Base-by-base conservation (phyloP, 2,888 invertebrate species). In the Sympetrum striolatum region DNA sequence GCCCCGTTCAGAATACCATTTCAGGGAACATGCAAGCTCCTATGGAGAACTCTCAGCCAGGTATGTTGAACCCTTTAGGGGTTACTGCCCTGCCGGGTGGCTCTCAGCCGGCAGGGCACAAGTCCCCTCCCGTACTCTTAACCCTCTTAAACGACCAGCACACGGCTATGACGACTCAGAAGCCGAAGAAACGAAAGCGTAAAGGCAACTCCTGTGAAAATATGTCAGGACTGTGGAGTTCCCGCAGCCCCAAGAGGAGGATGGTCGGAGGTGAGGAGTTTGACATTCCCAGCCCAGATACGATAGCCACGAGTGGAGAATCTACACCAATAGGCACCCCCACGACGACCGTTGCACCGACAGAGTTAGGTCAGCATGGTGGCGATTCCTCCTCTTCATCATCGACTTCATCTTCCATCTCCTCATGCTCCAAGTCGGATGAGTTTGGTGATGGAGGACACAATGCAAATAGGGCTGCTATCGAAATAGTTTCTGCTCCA, bases 191-290 rank as follows among this genome's bases (percentile, higher is more conserved):
- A 64, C 90, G 94, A 0, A 96, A 96, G 92, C 94, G 96, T 91
- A 96, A 96, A 94, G 94, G 95, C 53, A 80, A 80, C 48, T 86
- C 86, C n/a, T 86, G 86, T 60, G 86, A 86, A 64, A 80, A 80
- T 48, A 60, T 90, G n/a, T 58, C 91, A 0, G 95, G 95, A 90
- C 95, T 95, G 90, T 95, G 96, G 90, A 95, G 95, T 94, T 95
- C 95, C 93, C 94, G 95, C 15, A 95, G 94, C 92, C 96, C 96
- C 92, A 96, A 96, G 93, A 95, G 95, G 25, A 96, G 96, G 92
- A 94, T 94, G 0, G 95, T 94, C 2, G 60, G 58, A 86, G 81
- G 82, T 1, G 95, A 96, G 91, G 94, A 92, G 91, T 94, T 94
- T 53, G 96, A 96, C 48, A 80, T 53, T n/a, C 86, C 86, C 58